phyloP scores from a whole-genome alignment of 2,888 invertebrate species.

The Phrixothrix hirtus region DNA sequence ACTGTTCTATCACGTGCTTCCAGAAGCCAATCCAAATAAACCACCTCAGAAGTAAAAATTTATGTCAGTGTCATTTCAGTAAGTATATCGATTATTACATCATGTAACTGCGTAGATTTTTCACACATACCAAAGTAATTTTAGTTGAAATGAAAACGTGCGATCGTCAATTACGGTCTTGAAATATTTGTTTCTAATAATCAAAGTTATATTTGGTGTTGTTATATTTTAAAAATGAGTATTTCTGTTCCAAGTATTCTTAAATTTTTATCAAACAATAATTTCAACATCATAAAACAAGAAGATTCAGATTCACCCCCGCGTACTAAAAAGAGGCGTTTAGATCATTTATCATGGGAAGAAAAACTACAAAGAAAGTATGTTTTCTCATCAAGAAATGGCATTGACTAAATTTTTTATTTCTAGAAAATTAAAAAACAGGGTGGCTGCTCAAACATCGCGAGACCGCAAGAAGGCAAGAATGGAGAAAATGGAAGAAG shows the following conservation, averaged over 20 bases:
- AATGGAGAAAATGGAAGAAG: slow-evolving; percentile 85
- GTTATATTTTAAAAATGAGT: slow-evolving; percentile 35
- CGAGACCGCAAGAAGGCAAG: slow-evolving; percentile 94
- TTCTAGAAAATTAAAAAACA: slow-evolving; percentile 88
- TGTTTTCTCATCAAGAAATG: no score
- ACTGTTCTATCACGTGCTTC: not conserved
- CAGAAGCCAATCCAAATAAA: slow-evolving; percentile 8
- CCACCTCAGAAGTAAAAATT: not conserved
- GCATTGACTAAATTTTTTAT: not conserved
- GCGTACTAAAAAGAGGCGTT: slow-evolving; percentile 69
- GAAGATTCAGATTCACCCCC: slow-evolving; percentile 41
- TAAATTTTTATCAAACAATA: slow-evolving; percentile 45
- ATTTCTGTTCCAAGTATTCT: slow-evolving; percentile 43
- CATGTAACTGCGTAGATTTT: slow-evolving; percentile 6
- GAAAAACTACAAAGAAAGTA: slow-evolving; percentile 87
- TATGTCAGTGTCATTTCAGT: slow-evolving; percentile 5
- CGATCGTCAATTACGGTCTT: not conserved
- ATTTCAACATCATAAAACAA: slow-evolving; percentile 37
- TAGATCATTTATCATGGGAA: slow-evolving; percentile 84
- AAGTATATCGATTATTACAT: slow-evolving; percentile 14
- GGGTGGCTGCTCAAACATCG: slow-evolving; percentile 96
- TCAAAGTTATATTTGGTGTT: no score
- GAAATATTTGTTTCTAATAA: no score
- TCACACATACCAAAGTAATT: not conserved
- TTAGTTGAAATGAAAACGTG: slow-evolving; percentile 8